Conservation (phyloP, 2,113 vertebrate genomes). For the Telmatochromis sp. region DNA sequence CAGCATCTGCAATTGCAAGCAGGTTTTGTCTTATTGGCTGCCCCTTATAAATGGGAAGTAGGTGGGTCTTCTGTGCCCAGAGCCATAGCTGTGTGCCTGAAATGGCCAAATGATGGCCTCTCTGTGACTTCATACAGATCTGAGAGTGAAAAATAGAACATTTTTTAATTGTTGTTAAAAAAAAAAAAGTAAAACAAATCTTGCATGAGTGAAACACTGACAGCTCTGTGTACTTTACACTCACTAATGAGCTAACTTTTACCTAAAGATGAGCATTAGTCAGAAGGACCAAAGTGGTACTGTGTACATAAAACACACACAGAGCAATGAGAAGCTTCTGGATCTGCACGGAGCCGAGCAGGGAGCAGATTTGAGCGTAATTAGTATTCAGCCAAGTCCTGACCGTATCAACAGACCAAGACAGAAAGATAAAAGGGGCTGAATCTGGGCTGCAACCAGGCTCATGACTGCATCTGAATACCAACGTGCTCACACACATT, state of each 20-base stretch:
- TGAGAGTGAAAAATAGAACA: neutral
- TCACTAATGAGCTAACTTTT: conserved; percentile 4
- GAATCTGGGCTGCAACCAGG: neutral
- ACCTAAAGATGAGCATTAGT: neutral
- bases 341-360: neutral
- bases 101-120: neutral
- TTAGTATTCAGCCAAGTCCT: neutral
- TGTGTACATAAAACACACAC: neutral
- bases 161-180: neutral
- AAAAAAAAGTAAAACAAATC: neutral
- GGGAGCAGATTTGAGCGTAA: neutral
- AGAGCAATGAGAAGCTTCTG: neutral
- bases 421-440: neutral
- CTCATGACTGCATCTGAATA: neutral
- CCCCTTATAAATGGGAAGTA: neutral
- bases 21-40: neutral
- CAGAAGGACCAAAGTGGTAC: neutral
- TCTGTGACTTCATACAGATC: neutral
- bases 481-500: neutral
- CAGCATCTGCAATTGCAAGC: neutral
- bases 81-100: neutral
- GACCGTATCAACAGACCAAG: neutral
- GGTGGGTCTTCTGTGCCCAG: neutral
- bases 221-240: conserved; percentile 8
- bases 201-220: neutral